Evolutionary conservation across 2,113 vertebrate species (phyloP), one percentile per base, ranked within the genome.

Genomic region (Apeltes quadracus): DNA sequence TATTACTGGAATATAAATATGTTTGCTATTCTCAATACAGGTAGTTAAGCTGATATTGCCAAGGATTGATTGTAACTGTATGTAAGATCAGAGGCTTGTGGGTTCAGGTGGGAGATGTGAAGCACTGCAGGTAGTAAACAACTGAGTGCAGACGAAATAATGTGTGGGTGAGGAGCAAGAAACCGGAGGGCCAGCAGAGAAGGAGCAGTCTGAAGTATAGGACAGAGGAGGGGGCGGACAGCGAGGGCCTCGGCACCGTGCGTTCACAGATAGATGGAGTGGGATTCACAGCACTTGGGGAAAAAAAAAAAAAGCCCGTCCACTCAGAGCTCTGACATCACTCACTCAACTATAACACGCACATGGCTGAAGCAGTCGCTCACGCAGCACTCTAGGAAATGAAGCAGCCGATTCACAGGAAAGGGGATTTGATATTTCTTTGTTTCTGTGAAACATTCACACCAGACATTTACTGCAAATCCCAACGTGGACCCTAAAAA

Each of bases 301-400:
- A 25, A 14, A 41, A 15, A 39, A 39, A 39, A 85, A 89, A 87
- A 82, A 78, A 72, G 75, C 61, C 54, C 68, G 80, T 84, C 61
- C 20, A 25, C 66, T 80, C 64, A 44, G 72, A 74, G 76, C 77
- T 77, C 76, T 65, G 74, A 83, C 79, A 85, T 82, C 75, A 70
- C 82, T 87, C 81, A 78, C 82, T 83, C 87, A 56, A 27, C 25
- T 46, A 75, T 51, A 71, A 76, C 61, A 46, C 43, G 62, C 72
- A 59, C 50, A 7, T 14, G 32, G 61, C 56, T 43, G 1, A 79
- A 34, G 69, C 72, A 83, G 84, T 85, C 82, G 84, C 80, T 85
- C 86, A 83, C 83, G 75, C 50, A 81, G 84, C 82, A 90, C 82
- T 91, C 70, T 83, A 83, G 81, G 83, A 89, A 88, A 88, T 89